Base-by-base conservation (phyloP, 2,797 vertebrate genomes). In the Crenuchus spilurus region DNA sequence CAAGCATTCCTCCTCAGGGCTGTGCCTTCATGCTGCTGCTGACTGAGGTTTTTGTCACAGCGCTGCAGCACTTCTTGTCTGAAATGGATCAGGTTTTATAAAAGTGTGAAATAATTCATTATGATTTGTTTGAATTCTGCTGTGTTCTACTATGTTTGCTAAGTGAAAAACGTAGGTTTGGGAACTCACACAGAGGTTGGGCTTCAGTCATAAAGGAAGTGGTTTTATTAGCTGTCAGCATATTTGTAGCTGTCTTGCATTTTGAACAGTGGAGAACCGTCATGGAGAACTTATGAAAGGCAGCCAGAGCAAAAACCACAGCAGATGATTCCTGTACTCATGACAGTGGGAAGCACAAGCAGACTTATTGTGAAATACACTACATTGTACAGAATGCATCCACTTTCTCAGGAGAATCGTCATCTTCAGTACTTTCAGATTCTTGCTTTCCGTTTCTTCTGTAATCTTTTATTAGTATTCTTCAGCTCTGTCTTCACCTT, bases 1-100 rank as follows among this genome's bases (percentile, higher is more conserved):
- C 66, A n/a, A 76, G 68, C 77, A 83, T 82, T 80, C 77, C 83
- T 80, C 26, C 41, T 77, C 58, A 64, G 72, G 74, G 80, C 55
- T 62, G 79, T 69, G 75, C 75, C 69, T 68, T 65, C 28, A 62
- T 49, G 72, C 57, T 74, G 78, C 69, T 78, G 72, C 60, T 67
- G 69, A 76, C 75, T 37, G 62, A 44, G 39, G 70, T 66, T 9
- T 24, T 57, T 24, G 22, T 49, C 26, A 63, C 48, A 39, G 7
- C 44, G 24, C 14, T 57, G 11, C 51, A 54, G 37, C n/a, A 39
- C 63, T 61, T 48, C 3, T 7, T 37, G 44, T 70, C 42, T 42
- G 62, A 33, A 62, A 42, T 42, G 14, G 41, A 67, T 28, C 41
- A 35, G 26, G 20, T 5, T 33, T 28, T 61, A 52, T 5, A 69